Percentiles rank a stretch among this genome's conserved stretches.
These are phyloP conservation scores for Lamprologus sp. DNA, from an alignment of 2,113 vertebrate species.

Conservation along the genomic window DNA sequence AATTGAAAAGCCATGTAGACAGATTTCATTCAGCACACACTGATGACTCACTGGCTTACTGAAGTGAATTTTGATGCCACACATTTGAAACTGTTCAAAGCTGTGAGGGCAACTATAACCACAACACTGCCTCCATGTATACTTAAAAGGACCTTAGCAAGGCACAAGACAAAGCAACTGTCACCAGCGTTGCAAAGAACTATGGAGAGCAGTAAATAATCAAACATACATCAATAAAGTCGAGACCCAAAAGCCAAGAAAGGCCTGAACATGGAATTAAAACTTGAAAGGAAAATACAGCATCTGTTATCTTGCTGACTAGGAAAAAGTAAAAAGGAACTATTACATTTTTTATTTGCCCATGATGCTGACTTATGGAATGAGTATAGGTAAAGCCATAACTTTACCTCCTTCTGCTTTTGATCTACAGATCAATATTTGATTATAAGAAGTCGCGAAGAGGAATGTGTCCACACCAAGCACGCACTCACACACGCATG, in stretches of 20 bases:
- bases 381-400: not conserved
- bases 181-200: not conserved
- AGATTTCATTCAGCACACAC: slow-evolving; percentile 27
- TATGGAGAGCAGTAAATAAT: not conserved
- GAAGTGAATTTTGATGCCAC: slow-evolving; percentile 24
- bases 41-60: slow-evolving; percentile 20
- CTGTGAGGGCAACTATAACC: not conserved
- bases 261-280: not conserved
- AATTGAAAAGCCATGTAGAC: slow-evolving; percentile 23
- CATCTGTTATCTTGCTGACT: not conserved
- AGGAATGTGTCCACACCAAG: too few species aligned
- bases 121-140: not conserved
- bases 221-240: not conserved
- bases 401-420: not conserved
- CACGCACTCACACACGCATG: too few species aligned
- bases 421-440: slow-evolving; percentile 42
- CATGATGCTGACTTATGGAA: not conserved
- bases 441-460: slow-evolving; percentile 31
- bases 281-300: not conserved
- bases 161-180: not conserved
- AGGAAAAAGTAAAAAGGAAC: not conserved
- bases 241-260: not conserved
- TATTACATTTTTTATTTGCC: not conserved
- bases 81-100: slow-evolving; percentile 7
- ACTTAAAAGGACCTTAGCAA: not conserved